Percentiles rank a stretch among this genome's conserved stretches.
Conservation (phyloP, 2,888 invertebrate species). For the Sericinus montela region DNA sequence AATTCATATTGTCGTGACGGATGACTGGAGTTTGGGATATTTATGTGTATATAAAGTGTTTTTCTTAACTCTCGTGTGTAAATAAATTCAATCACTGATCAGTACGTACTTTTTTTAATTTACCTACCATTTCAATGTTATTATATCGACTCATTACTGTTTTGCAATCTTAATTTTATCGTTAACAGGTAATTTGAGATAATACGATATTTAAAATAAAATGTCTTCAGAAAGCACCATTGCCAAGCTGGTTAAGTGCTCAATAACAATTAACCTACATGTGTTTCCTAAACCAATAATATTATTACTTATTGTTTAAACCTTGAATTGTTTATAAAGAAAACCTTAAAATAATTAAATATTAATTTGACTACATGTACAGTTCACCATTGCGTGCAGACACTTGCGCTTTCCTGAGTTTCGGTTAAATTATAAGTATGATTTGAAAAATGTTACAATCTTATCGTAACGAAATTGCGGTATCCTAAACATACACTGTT, state of each 20-base stretch:
- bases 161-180: too few relatives aligned
- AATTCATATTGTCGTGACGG: constrained; percentile 52
- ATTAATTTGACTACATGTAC: constrained; percentile 38
- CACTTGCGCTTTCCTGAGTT: constrained; percentile 27
- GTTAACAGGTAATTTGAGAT: too few relatives aligned
- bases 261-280: too few relatives aligned
- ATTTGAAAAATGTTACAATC: constrained; percentile 53
- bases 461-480: neutral
- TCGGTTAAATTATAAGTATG: constrained; percentile 54
- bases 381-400: neutral
- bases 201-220: too few relatives aligned
- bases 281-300: too few relatives aligned
- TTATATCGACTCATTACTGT: neutral
- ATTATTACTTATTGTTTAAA: neutral
- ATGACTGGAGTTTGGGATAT: constrained; percentile 76
- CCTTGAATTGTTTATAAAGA: constrained; percentile 56
- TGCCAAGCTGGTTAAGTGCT: too few relatives aligned
- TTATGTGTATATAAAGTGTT: constrained; percentile 68
- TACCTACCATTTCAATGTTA: neutral
- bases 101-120: constrained; percentile 27
- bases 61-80: constrained; percentile 62
- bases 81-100: constrained; percentile 76
- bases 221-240: too few relatives aligned
- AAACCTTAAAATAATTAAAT: constrained; percentile 48
- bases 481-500: constrained; percentile 12